These are phyloP conservation scores for Cariama cristata DNA, from an alignment of 2,113 vertebrate species.

Conservation along the genomic window DNA sequence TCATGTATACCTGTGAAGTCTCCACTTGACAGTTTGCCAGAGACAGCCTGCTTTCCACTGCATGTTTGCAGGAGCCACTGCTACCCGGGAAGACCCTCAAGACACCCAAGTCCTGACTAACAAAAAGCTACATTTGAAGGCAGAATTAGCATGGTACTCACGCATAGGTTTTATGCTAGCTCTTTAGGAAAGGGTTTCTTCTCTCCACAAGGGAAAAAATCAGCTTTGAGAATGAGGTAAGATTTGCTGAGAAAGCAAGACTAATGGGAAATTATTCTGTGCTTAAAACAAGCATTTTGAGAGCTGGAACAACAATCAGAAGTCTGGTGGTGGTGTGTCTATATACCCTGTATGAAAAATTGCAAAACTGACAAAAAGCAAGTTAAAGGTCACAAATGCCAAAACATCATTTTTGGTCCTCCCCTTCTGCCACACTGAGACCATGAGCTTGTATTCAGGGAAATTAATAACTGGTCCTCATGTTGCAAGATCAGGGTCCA, in stretches of 20 bases:
- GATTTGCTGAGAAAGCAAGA: background rate
- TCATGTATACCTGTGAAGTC: background rate
- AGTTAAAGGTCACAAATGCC: background rate
- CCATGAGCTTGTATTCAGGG: background rate
- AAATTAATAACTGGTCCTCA: background rate
- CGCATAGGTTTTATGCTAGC: background rate
- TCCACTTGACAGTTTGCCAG: background rate
- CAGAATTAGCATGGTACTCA: background rate
- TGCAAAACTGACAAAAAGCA: background rate
- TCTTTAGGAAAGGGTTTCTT: background rate
- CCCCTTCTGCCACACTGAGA: background rate
- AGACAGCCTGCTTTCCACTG: background rate
- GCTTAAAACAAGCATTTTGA: background rate
- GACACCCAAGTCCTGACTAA: background rate
- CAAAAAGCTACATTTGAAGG: background rate
- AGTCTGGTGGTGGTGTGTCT: background rate
- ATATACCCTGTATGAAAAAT: background rate
- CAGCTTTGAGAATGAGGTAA: background rate
- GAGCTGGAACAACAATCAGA: background rate
- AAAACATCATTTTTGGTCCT: background rate
- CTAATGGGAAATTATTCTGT: background rate
- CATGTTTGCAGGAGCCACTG: background rate
- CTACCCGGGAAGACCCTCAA: background rate
- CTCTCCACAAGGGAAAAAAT: background rate
- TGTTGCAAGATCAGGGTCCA: background rate